Conservation (phyloP, 23 tunicate species). For the Styela clava region DNA sequence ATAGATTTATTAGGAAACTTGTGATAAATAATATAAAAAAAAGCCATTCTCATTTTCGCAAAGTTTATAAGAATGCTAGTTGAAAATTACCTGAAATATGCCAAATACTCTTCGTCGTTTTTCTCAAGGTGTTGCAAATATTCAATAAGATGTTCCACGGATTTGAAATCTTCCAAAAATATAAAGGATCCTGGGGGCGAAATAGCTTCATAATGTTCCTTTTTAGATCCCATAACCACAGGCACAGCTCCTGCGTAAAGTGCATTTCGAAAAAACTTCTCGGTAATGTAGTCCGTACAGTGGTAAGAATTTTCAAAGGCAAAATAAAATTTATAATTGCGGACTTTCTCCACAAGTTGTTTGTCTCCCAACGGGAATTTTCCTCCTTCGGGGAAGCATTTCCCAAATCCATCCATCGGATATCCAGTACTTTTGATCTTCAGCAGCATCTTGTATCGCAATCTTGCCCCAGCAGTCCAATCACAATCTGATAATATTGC, state of each 20-base stretch:
- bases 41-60: too few species aligned
- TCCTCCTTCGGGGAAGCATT: constrained; percentile 11
- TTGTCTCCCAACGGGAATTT: not conserved
- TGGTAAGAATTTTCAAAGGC: constrained; percentile 39
- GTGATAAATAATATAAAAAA: too few species aligned
- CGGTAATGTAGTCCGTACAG: constrained; percentile 28
- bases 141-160: not conserved
- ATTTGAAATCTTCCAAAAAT: constrained; percentile 10
- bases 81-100: constrained; percentile 10
- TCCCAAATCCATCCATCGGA: constrained; percentile 5
- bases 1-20: too few species aligned
- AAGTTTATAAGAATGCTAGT: too few species aligned
- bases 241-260: constrained; percentile 27
- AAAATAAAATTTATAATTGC: constrained; percentile 28
- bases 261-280: constrained; percentile 22
- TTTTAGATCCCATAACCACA: constrained; percentile 20
- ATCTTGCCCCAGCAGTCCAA: constrained; percentile 18
- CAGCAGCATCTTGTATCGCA: constrained; percentile 1
- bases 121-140: not conserved
- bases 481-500: constrained; percentile 10
- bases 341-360: not conserved
- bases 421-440: constrained; percentile 7
- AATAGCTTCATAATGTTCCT: not conserved
- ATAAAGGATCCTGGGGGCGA: constrained; percentile 27
- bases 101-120: constrained; percentile 13